A percentile compares a stretch with the other conserved stretches of the same genome.
Evolutionary conservation across 2,797 vertebrate species (phyloP).

Genomic region (Arnoldichthys spilopterus): DNA sequence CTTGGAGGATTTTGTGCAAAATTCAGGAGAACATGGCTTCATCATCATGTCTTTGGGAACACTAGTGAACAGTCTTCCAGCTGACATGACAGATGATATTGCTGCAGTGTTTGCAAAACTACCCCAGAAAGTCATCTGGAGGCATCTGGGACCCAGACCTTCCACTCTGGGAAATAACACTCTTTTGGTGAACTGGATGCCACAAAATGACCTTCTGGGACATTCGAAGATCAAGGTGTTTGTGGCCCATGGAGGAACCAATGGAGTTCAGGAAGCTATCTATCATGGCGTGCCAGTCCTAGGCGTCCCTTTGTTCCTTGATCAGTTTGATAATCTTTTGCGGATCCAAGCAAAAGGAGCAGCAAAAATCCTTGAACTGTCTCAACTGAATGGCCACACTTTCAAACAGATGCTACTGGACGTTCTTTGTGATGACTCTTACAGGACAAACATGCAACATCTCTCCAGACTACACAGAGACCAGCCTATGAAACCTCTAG

Average conservation of each 20-base stretch:
- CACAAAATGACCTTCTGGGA: slow-evolving; percentile 77
- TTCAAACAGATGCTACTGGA: slow-evolving; percentile 66
- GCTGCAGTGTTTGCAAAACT: slow-evolving; percentile 70
- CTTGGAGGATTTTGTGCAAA: slow-evolving; percentile 75
- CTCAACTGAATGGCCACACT: slow-evolving; percentile 52
- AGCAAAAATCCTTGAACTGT: slow-evolving; percentile 62
- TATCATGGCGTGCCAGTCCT: slow-evolving; percentile 74
- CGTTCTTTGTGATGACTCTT: slow-evolving; percentile 59
- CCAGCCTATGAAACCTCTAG: slow-evolving; percentile 68
- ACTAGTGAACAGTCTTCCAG: slow-evolving; percentile 64
- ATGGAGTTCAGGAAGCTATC: slow-evolving; percentile 77
- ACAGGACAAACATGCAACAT: slow-evolving; percentile 69
- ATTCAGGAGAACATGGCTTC: slow-evolving; percentile 73
- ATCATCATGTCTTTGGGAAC: slow-evolving; percentile 79
- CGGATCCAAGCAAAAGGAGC: slow-evolving; percentile 70
- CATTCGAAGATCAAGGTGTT: slow-evolving; percentile 75
- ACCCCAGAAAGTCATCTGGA: slow-evolving; percentile 80
- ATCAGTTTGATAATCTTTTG: slow-evolving; percentile 77
- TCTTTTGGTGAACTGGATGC: slow-evolving; percentile 76
- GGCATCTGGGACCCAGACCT: slow-evolving; percentile 66
- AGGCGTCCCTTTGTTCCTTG: slow-evolving; percentile 75
- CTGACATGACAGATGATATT: slow-evolving; percentile 62
- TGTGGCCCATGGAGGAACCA: slow-evolving; percentile 76
- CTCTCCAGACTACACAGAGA: slow-evolving; percentile 72
- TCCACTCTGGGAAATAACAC: slow-evolving; percentile 76